These are phyloP conservation scores for Dufourea novaeangliae DNA, from an alignment of 1,140 invertebrate genomes.

Conservation along the genomic window DNA sequence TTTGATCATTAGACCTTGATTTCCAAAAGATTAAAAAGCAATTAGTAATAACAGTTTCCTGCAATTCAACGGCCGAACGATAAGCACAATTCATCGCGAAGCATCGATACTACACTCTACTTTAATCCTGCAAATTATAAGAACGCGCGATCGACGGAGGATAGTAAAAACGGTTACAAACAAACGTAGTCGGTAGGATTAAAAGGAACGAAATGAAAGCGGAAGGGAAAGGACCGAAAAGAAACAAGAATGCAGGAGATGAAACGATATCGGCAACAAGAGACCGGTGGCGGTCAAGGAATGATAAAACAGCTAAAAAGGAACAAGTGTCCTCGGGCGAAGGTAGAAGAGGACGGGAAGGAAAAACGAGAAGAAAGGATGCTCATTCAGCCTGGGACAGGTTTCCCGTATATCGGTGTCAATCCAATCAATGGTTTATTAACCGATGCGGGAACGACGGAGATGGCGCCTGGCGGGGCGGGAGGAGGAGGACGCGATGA, in stretches of 20 bases:
- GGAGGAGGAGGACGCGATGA: conserved; percentile 20
- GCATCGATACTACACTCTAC: no score
- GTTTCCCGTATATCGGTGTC: conserved; percentile 75
- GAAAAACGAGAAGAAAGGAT: conserved; percentile 45
- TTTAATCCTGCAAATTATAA: no score
- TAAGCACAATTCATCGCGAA: no score
- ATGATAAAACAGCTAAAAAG: conserved; percentile 40
- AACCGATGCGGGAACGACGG: conserved; percentile 74
- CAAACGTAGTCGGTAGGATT: no score
- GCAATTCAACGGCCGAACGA: no score
- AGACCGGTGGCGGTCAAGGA: not conserved
- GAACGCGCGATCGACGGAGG: no score
- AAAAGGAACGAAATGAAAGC: not conserved
- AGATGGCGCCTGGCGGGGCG: conserved; percentile 28
- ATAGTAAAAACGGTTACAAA: no score
- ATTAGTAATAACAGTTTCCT: no score
- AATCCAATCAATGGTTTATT: conserved; percentile 80
- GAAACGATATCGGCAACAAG: conserved; percentile 17
- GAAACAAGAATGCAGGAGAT: not conserved
- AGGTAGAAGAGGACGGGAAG: not conserved
- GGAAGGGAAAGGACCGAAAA: not conserved
- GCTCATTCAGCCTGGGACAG: conserved; percentile 60
- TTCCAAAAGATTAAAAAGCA: no score
- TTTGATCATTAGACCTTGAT: no score
- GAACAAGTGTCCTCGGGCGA: conserved; percentile 12